A percentile compares a stretch with the other conserved stretches of the same genome.
These are phyloP conservation scores for Esox masquinongy DNA, from an alignment of 2,797 vertebrate species.

Conservation along the genomic window DNA sequence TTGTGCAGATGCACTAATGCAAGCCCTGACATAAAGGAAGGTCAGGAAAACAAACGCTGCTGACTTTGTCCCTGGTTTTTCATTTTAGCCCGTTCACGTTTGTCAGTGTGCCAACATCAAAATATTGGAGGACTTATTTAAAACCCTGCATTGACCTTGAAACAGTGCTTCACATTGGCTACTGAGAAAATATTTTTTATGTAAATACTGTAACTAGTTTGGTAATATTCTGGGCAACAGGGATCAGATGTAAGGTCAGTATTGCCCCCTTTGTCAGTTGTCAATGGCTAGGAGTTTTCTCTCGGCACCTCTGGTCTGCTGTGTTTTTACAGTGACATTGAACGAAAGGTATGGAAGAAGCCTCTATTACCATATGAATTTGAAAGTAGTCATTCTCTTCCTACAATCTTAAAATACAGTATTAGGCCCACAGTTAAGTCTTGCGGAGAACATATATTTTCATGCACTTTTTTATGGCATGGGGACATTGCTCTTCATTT, in stretches of 20 bases:
- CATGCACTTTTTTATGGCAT: too few relatives aligned
- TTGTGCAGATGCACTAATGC: constrained; percentile 45
- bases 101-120: constrained; percentile 64
- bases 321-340: not conserved
- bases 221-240: not conserved
- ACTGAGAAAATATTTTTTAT: constrained; percentile 34
- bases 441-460: too few relatives aligned
- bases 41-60: constrained; percentile 56
- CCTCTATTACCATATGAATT: too few relatives aligned
- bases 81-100: constrained; percentile 69
- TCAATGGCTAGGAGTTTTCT: not conserved
- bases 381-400: too few relatives aligned
- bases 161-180: constrained; percentile 61
- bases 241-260: not conserved
- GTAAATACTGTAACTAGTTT: too few relatives aligned
- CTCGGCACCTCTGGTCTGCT: not conserved
- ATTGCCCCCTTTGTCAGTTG: not conserved
- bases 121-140: constrained; percentile 70
- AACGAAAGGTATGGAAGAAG: too few relatives aligned
- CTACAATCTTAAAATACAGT: too few relatives aligned
- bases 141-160: constrained; percentile 73
- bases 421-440: too few relatives aligned
- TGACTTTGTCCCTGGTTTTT: constrained; percentile 59
- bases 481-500: too few relatives aligned
- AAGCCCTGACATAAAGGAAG: constrained; percentile 60